Evolutionary conservation across 2,888 invertebrate species (phyloP).

Genomic region (Zaprionus bogoriensis): DNA sequence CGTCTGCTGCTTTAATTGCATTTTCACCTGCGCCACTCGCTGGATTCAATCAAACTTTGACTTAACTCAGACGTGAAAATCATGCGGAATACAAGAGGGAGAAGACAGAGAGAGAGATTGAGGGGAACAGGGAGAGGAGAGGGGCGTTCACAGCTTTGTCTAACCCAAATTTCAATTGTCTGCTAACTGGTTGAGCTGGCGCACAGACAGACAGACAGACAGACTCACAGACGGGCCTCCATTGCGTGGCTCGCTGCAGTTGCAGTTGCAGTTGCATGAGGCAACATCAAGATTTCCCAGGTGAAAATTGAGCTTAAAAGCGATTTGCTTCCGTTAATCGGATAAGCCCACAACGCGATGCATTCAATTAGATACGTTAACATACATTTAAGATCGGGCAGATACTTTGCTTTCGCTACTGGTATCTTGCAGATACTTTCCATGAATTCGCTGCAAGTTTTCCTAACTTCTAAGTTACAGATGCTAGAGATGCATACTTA

Average conservation of each 20-base stretch:
- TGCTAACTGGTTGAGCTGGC: not conserved
- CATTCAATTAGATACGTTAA: not conserved
- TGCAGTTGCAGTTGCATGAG: not conserved
- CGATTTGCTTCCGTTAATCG: constrained; percentile 2
- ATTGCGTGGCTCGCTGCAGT: not conserved
- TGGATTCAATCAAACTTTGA: not conserved
- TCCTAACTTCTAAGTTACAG: too few relatives aligned
- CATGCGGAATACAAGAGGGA: not conserved
- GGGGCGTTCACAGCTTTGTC: not conserved
- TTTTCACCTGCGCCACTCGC: not conserved
- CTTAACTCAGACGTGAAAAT: not conserved
- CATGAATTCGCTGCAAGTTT: too few relatives aligned
- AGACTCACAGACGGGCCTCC: too few relatives aligned
- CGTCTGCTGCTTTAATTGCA: not conserved
- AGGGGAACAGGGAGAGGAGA: not conserved
- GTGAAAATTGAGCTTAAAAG: not conserved
- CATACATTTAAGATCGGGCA: not conserved
- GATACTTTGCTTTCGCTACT: too few relatives aligned
- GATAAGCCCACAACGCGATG: not conserved
- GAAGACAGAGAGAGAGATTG: not conserved
- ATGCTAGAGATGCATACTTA: too few relatives aligned
- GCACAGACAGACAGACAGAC: too few relatives aligned
- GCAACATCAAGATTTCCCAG: not conserved
- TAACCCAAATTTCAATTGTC: not conserved
- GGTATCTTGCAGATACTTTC: too few relatives aligned